Evolutionary conservation across 2,888 invertebrate genomes (phyloP).

Genomic region (Thecophora atra): DNA sequence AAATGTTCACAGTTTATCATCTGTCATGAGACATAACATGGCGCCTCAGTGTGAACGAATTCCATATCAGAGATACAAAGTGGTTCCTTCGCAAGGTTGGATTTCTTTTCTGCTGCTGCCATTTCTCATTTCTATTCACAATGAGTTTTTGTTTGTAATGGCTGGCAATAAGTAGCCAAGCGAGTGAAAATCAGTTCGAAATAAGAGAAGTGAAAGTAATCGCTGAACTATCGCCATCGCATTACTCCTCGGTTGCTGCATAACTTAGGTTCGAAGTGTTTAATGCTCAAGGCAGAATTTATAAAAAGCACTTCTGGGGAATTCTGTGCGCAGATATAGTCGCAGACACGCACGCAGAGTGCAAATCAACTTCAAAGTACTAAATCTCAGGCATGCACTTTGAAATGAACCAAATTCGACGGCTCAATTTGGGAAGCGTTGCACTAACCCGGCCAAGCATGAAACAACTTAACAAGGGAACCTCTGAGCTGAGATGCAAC

Average conservation of each 20-base stretch:
- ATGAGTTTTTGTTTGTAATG: conserved; percentile 1
- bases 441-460: not conserved
- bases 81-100: not conserved
- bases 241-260: conserved; percentile 7
- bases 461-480: not conserved
- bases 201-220: not conserved
- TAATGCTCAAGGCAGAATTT: not conserved
- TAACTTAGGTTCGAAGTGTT: conserved; percentile 16
- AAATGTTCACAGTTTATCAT: not conserved
- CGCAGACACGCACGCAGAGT: not conserved
- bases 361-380: not conserved
- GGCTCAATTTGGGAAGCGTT: not conserved
- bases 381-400: not conserved
- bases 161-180: not conserved
- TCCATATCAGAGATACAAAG: not conserved
- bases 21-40: not conserved
- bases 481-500: not conserved
- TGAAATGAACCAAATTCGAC: not conserved
- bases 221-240: not conserved
- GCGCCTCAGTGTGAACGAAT: not conserved
- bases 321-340: not conserved
- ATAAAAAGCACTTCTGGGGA: not conserved
- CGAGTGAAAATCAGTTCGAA: not conserved
- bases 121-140: not conserved
- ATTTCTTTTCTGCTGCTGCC: not conserved